Evolutionary conservation across 2,113 vertebrate species (phyloP).

Genomic region (Odocoileus virginianus): DNA sequence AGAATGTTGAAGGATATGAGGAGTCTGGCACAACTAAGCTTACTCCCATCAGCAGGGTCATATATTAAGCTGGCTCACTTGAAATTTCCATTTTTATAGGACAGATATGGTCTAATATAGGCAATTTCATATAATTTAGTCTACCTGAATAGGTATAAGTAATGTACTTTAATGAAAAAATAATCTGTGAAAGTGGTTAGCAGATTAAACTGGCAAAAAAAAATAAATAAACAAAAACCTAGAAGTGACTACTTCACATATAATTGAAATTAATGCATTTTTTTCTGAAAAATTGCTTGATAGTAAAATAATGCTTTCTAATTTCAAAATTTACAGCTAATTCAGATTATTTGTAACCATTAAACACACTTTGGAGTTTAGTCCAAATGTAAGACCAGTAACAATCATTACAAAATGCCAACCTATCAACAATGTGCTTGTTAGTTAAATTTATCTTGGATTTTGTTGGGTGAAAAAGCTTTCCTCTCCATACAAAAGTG

Average conservation of each 20-base stretch:
- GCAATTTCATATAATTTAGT: background rate
- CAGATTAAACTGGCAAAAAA: background rate
- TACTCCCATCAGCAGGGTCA: background rate
- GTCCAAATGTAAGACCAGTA: background rate
- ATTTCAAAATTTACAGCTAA: background rate
- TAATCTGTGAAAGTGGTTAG: background rate
- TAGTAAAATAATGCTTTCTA: background rate
- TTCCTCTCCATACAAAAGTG: background rate
- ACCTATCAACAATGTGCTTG: background rate
- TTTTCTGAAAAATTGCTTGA: background rate
- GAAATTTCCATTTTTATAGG: slow-evolving; percentile 13
- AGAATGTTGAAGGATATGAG: background rate
- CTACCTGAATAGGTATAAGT: background rate
- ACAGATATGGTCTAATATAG: background rate
- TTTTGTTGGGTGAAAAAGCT: background rate
- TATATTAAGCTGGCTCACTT: background rate
- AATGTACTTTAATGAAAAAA: background rate
- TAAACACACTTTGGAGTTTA: background rate
- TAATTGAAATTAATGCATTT: slow-evolving; percentile 2
- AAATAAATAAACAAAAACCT: background rate
- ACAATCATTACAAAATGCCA: background rate
- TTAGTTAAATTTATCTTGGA: background rate
- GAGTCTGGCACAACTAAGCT: background rate
- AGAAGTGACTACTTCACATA: background rate
- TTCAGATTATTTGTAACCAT: background rate